Evolutionary conservation across 1,140 invertebrate genomes (phyloP).

Genomic region (Eurosta solidaginis): DNA sequence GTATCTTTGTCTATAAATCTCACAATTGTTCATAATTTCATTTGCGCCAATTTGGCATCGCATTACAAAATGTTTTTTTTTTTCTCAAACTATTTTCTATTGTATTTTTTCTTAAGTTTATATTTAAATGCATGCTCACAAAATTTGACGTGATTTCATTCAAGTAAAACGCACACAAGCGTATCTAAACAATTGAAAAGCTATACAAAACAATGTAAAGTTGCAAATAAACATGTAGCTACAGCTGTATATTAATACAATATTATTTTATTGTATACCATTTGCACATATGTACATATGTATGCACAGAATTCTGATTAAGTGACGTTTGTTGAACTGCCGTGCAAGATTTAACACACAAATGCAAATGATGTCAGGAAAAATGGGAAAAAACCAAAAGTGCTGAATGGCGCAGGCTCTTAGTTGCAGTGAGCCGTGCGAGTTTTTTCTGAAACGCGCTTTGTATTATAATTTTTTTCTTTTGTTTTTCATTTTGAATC

Average conservation of each 20-base stretch:
- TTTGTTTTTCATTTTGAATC: too few species aligned
- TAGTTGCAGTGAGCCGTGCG: not conserved
- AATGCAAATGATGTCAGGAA: conserved; percentile 20
- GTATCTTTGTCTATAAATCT: not conserved
- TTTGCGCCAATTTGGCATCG: conserved; percentile 7
- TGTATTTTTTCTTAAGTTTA: too few species aligned
- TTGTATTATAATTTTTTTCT: not conserved
- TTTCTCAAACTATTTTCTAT: too few species aligned
- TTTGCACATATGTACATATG: not conserved
- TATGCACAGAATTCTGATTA: too few species aligned
- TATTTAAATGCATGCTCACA: too few species aligned
- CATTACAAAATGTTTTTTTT: not conserved
- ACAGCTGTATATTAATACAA: not conserved
- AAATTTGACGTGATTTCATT: conserved; percentile 10
- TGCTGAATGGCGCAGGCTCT: not conserved
- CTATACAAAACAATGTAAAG: too few species aligned
- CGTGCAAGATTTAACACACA: not conserved
- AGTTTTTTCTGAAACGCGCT: not conserved
- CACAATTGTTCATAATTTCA: not conserved
- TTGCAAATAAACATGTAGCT: too few species aligned
- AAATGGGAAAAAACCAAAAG: too few species aligned
- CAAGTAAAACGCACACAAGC: not conserved
- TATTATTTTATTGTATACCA: not conserved
- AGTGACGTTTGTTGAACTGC: not conserved
- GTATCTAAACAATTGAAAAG: not conserved